Conservation (phyloP, 1,140 invertebrate species). For the Neotoxoptera formosana region DNA sequence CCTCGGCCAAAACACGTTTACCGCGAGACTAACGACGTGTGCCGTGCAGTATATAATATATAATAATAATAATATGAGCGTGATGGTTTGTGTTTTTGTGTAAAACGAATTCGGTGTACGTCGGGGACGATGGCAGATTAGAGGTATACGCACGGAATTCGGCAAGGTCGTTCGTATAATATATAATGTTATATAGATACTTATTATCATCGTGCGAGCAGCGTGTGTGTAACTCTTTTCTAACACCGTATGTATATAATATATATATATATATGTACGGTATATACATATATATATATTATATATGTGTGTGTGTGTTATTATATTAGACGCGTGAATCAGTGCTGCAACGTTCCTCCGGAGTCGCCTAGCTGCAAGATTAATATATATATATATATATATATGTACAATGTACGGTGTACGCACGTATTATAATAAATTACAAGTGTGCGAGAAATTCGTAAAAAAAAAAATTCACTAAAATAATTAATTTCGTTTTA, state of each 20-base stretch:
- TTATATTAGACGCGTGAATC: background rate
- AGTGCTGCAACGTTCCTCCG: background rate
- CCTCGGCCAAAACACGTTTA: background rate
- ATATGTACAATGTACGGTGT: background rate
- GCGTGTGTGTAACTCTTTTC: background rate
- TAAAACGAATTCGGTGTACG: background rate
- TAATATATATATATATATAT: background rate
- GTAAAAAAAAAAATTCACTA: background rate
- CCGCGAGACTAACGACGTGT: constrained; percentile 1
- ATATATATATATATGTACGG: background rate
- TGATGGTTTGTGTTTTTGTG: background rate
- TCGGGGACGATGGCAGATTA: background rate
- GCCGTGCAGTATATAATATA: too few species aligned
- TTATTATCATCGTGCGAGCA: background rate
- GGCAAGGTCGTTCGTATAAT: background rate
- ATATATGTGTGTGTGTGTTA: background rate
- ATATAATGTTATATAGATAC: background rate
- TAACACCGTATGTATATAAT: background rate
- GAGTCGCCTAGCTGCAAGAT: background rate
- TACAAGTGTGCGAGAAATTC: background rate
- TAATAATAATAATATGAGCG: background rate
- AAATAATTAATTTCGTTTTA: background rate
- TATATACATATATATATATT: background rate
- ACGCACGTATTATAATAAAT: background rate
- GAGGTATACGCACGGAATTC: background rate